phyloP scores from a whole-genome alignment of 2,888 invertebrate genomes.

The Escarpia spicata region DNA sequence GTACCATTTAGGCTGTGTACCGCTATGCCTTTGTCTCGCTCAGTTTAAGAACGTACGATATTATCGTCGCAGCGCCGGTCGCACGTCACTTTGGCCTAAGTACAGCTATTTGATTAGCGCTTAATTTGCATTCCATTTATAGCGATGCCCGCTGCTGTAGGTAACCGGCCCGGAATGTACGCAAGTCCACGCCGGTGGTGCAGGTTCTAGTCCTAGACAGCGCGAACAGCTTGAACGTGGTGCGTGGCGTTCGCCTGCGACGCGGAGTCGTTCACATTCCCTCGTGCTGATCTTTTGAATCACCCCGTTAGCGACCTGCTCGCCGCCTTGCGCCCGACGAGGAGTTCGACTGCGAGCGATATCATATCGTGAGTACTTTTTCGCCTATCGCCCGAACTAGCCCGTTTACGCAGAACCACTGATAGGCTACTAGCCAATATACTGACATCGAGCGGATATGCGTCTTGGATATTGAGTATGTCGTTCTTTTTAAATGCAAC shows the following conservation, averaged over 20 bases:
- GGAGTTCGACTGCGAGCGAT: neutral
- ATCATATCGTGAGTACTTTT: slow-evolving; percentile 13
- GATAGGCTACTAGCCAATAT: neutral
- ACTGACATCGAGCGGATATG: neutral
- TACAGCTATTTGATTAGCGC: neutral
- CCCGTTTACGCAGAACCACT: neutral
- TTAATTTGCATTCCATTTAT: slow-evolving; percentile 13
- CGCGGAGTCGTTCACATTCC: neutral
- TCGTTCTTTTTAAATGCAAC: neutral
- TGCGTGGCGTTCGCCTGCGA: neutral
- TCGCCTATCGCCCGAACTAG: neutral
- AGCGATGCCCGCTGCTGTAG: neutral
- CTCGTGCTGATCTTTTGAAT: neutral
- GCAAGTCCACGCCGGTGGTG: neutral
- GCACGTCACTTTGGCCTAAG: neutral
- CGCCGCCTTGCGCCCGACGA: neutral
- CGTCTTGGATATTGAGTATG: neutral
- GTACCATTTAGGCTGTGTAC: neutral
- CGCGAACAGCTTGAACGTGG: neutral
- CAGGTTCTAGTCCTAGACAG: neutral
- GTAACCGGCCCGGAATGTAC: neutral
- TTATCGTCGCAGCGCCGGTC: neutral
- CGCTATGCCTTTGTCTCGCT: neutral
- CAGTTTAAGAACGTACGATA: neutral
- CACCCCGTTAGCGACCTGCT: neutral